Evolutionary conservation across 1,140 invertebrate genomes (phyloP).

Genomic region (Philopotamus ludificatus): DNA sequence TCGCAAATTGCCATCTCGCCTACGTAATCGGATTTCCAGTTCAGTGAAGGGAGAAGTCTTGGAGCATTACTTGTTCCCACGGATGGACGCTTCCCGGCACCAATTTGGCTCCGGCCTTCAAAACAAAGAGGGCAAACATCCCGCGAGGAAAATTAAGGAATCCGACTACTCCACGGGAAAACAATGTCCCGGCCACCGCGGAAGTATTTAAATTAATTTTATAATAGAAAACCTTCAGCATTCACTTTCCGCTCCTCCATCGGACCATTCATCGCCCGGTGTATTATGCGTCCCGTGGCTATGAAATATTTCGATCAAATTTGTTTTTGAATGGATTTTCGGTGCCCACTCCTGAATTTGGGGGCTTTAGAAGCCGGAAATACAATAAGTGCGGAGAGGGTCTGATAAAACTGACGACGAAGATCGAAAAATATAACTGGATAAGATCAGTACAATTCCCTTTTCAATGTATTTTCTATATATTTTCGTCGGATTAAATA

Average conservation of each 20-base stretch:
- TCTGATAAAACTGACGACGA: too few relatives aligned
- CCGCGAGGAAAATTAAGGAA: not conserved
- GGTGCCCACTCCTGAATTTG: too few relatives aligned
- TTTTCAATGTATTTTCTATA: too few relatives aligned
- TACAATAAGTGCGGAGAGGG: too few relatives aligned
- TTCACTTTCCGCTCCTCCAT: not conserved
- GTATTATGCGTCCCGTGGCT: too few relatives aligned
- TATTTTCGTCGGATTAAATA: too few relatives aligned
- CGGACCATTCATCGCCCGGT: too few relatives aligned
- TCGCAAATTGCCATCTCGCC: conserved; percentile 36
- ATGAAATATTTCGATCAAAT: too few relatives aligned
- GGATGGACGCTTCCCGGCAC: conserved; percentile 24
- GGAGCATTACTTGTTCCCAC: conserved; percentile 12
- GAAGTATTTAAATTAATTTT: not conserved
- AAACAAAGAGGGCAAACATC: conserved; percentile 16
- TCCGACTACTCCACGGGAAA: not conserved
- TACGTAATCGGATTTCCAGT: conserved; percentile 39
- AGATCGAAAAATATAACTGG: too few relatives aligned
- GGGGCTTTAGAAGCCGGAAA: too few relatives aligned
- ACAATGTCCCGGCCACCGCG: not conserved
- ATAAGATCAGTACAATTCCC: too few relatives aligned
- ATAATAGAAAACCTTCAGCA: not conserved
- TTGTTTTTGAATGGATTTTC: too few relatives aligned
- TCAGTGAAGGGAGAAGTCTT: conserved; percentile 32
- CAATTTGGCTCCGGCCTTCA: conserved; percentile 1